phyloP scores from a whole-genome alignment of 2,113 vertebrate genomes.

The Callithrix jacchus region DNA sequence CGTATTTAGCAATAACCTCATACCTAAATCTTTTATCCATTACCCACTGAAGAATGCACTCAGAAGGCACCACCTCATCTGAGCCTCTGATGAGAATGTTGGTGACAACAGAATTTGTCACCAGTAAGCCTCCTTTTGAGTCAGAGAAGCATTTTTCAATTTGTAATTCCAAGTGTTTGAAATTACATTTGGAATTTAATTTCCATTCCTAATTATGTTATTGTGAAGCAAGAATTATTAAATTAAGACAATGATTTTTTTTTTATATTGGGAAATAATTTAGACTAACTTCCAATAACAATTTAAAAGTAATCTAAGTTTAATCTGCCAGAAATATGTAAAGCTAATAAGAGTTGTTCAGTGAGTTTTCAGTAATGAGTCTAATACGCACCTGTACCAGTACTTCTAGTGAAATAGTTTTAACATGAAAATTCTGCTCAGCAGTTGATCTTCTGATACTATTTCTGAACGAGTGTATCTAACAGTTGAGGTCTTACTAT shows the following conservation, averaged over 20 bases:
- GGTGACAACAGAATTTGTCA: background rate
- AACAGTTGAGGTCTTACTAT: background rate
- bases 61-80: background rate
- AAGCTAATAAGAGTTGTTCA: background rate
- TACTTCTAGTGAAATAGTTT: background rate
- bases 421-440: background rate
- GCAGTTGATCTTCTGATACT: background rate
- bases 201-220: background rate
- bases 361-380: background rate
- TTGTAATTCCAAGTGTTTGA: background rate
- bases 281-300: constrained; percentile 15
- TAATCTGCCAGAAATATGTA: constrained; percentile 17
- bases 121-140: background rate
- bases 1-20: background rate
- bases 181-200: background rate
- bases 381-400: background rate
- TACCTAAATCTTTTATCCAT: background rate
- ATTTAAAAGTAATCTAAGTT: background rate
- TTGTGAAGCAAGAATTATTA: background rate
- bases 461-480: background rate
- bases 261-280: background rate
- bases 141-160: background rate
- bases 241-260: background rate
- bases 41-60: background rate
- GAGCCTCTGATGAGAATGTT: background rate